phyloP scores from a whole-genome alignment of 1,140 invertebrate genomes.

The Rhopalosiphum padi region DNA sequence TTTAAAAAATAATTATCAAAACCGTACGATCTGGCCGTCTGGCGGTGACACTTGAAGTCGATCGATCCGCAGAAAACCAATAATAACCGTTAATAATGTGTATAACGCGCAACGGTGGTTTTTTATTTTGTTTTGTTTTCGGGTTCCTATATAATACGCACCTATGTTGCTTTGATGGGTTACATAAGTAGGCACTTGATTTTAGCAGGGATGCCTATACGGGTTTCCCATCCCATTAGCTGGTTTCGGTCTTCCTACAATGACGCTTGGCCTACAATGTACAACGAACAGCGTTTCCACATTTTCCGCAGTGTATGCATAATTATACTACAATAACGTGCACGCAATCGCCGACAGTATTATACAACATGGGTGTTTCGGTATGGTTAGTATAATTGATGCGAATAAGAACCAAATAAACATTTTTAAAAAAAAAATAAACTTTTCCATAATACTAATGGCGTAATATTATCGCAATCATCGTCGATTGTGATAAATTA shows the following conservation, averaged over 20 bases:
- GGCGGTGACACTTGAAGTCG: neutral
- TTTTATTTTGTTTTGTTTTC: slow-evolving; percentile 17
- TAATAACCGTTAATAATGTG: neutral
- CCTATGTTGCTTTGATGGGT: neutral
- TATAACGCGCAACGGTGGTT: neutral
- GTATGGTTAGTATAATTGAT: neutral
- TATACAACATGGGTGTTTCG: neutral
- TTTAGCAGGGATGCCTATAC: neutral
- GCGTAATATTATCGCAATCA: no score
- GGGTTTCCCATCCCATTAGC: neutral
- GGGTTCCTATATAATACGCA: neutral
- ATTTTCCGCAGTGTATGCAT: neutral
- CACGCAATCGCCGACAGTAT: neutral
- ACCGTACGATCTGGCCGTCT: neutral
- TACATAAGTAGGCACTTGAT: slow-evolving; percentile 9
- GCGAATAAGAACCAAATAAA: neutral
- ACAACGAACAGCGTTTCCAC: neutral
- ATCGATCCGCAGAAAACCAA: neutral
- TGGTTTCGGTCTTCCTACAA: neutral
- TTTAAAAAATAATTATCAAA: neutral
- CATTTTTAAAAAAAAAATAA: neutral
- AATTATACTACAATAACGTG: neutral
- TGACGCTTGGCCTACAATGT: neutral
- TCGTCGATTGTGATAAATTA: no score
- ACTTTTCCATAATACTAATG: no score